Base-by-base conservation (phyloP, 2,888 invertebrate species). In the Agrypnus murinus region DNA sequence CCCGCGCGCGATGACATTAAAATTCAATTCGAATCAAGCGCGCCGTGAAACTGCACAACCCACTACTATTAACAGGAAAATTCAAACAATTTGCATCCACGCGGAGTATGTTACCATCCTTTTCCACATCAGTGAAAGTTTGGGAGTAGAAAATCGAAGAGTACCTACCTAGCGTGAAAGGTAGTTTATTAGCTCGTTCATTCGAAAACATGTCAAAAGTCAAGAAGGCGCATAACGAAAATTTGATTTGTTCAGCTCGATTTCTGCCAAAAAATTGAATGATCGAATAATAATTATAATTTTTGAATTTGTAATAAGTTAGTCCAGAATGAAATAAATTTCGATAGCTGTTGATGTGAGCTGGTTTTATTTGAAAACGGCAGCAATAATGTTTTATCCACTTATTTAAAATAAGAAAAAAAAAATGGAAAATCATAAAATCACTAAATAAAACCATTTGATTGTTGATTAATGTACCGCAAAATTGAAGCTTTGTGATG, bases 1-100 rank as follows among this genome's bases (percentile, higher is more conserved):
- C 82, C 82, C 78, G 77, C 71, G 76, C 77, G 78, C 80, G 79
- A 82, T 81, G 82, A 81, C 81, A 82, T 82, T 81, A 80, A 81
- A 82, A 81, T 82, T 82, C 81, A 80, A 81, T 82, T 81, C 77
- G 80, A 78, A 77, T 79, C 77, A 77, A 79, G 77, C 76, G 77
- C 76, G 77, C 78, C 79, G 79, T 78, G 78, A 77, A 69, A 58
- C 63, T 64, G 50, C 45, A 70, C 65, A 63, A 36, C 70, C 65
- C 50, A 36, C 57, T 43, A 63, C 63, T 71, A 67, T 63, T 64
- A 59, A 25, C 67, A 50, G 43, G 45, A 67, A 68, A 67, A 68
- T 65, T 66, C 63, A 6, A 65, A 64, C 68, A 43, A 67, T 71
- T 67, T 71, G 46, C 63, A 64, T 71, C 38, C 55, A 64, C 67